Evolutionary conservation across 64 coral and sea anemone genomes (phyloP), one percentile per base, ranked within the genome.

Genomic region (Dendrophyllia cribrosa): DNA sequence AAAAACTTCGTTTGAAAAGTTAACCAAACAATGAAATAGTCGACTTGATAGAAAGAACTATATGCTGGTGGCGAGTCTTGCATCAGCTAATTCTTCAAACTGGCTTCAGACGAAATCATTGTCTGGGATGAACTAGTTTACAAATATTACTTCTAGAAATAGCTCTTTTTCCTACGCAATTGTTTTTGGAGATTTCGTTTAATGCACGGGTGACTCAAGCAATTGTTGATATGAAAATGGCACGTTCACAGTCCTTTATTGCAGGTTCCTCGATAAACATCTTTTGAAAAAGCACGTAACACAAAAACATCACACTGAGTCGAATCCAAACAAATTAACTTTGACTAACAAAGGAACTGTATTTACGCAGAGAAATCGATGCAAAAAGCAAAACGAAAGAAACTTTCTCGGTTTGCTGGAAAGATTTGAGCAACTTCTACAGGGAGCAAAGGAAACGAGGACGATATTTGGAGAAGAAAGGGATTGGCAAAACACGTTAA

Each of bases 201-300:
- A 22, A 6, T 52, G 10, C 61, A 16, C 80, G 43, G 80, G 80
- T 84, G 80, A 84, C 80, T 84, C 61, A 67, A 51, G 1, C 34
- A 65, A 68, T 51, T 84, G 47, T 84, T 84, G 60, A 84, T 51
- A 13, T 23, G 20, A 4, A 14, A 48, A 0, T 50, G 19, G 17
- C 55, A 48, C 63, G 13, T 51, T 68, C 59, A 6, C 5, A 17
- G 62, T 47, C 51, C 44, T n/a, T 62, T 11, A 84, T 68, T 84
- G 62, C 80, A 84, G 80, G 80, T 84, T 68, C 64, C 21, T 20
- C 19, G 4, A 47, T 67, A 84, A 84, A 84, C 80, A 84, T 67
- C 63, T 5, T 68, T 6, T 67, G 7, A 51, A 67, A 84, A 65
- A 84, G 80, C 80, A 84, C 80, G 80, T 84, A 84, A 84, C 80